These are phyloP conservation scores for Nomada hirtipes DNA, from an alignment of 2,888 invertebrate species.

Conservation along the genomic window DNA sequence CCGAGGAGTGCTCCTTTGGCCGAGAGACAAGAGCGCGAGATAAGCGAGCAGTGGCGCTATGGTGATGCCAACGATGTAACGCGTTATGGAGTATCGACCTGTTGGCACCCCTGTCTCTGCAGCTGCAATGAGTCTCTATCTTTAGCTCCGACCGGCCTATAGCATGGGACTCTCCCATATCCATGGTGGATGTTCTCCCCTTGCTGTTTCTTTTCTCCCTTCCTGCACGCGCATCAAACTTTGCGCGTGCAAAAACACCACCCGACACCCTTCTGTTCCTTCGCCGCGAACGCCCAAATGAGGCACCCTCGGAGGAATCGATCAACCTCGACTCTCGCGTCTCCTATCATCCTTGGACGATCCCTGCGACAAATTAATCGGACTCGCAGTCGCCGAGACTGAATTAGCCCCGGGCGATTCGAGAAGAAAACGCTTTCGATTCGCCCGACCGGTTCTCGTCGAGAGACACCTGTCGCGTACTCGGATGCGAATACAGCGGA, in stretches of 20 bases:
- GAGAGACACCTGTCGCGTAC: conserved; percentile 65
- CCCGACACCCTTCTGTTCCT: conserved; percentile 5
- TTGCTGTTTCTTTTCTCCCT: conserved; percentile 3
- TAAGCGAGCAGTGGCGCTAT: conserved; percentile 57
- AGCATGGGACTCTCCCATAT: conserved; percentile 41
- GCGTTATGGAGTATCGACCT: conserved; percentile 79
- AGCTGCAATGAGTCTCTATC: conserved; percentile 76
- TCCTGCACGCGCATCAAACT: background rate
- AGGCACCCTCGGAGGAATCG: background rate
- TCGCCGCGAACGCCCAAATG: background rate
- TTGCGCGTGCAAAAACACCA: conserved; percentile 16
- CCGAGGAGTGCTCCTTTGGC: conserved; percentile 50
- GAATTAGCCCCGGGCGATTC: conserved; percentile 49
- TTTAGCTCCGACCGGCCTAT: conserved; percentile 71
- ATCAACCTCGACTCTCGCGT: background rate
- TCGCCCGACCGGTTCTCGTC: conserved; percentile 56
- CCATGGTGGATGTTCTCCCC: conserved; percentile 43
- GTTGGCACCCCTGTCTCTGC: conserved; percentile 76
- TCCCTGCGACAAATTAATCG: conserved; percentile 18
- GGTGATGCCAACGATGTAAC: conserved; percentile 60
- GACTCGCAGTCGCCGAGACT: conserved; percentile 10
- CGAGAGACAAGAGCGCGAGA: conserved; percentile 53
- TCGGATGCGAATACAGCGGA: conserved; percentile 28
- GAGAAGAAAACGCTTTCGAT: conserved; percentile 67
- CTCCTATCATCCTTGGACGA: background rate